These are phyloP conservation scores for Sthenelais limicola DNA, from an alignment of 2,888 invertebrate species.

Conservation along the genomic window DNA sequence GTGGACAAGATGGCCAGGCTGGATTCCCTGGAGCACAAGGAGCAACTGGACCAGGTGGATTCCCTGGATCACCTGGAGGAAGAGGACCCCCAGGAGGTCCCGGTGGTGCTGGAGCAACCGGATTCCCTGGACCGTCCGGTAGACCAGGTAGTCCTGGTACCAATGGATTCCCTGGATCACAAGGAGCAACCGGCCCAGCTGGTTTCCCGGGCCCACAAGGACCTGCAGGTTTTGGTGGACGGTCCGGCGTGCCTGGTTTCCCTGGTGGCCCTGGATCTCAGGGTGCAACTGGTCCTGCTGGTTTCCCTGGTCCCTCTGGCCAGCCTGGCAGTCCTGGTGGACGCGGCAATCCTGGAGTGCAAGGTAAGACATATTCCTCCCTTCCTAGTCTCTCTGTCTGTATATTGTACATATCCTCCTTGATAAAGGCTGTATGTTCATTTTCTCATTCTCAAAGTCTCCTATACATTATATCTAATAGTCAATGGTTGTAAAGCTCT, in stretches of 20 bases:
- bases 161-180: conserved; percentile 36
- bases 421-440: no score
- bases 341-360: no score
- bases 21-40: conserved; percentile 35
- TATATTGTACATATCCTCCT: no score
- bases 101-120: conserved; percentile 32
- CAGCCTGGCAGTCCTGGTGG: conserved; percentile 5
- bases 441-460: no score
- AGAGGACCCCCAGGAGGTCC: conserved; percentile 18
- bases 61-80: conserved; percentile 26
- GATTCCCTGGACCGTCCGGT: conserved; percentile 9
- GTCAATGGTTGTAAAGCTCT: no score
- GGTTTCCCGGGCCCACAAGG: no score
- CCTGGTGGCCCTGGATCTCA: background rate
- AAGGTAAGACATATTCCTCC: no score
- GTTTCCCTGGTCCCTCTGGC: background rate
- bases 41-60: conserved; percentile 29
- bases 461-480: no score
- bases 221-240: conserved; percentile 14
- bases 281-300: background rate
- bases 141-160: background rate
- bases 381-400: no score
- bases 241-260: background rate
- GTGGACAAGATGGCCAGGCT: conserved; percentile 12
- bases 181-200: conserved; percentile 26